Evolutionary conservation across 1,140 invertebrate species (phyloP), one percentile per base, ranked within the genome.

Genomic region (Dinoponera quadriceps): DNA sequence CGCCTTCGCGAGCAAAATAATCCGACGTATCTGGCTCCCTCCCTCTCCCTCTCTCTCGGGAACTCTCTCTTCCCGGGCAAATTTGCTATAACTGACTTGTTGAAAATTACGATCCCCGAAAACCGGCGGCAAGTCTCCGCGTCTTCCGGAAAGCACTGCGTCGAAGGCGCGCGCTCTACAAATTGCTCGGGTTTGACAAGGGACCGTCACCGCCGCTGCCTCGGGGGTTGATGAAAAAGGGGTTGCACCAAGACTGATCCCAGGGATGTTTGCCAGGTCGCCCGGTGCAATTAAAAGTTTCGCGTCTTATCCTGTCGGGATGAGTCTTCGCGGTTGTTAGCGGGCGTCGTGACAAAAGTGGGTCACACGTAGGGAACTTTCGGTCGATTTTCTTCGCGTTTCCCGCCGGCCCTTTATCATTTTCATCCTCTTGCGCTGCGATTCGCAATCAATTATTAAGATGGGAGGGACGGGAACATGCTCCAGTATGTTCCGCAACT

Each of bases 261-360:
- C 18, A 20, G 44, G n/a, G 14, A 33, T 51, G 57, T 83, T 75
- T 83, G 72, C 18, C 49, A 75, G 78, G 72, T 55, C 57, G 38
- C 54, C 72, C 38, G 29, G 44, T 20, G 57, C 72, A 83, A 83
- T 83, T 83, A 83, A 77, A 75, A 83, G 71, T 83, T 83, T 82
- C 60, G 33, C 60, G 29, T 62, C 81, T 65, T 75, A 63, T 74
- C 25, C 57, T 63, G 62, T 82, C 71, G 33, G 25, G 62, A 18
- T 22, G 29, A 29, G 20, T 25, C 29, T 25, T 74, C 49, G 60
- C 59, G 72, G 60, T 83, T 78, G 33, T 75, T 65, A 44, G 38
- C 59, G 14, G 14, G 49, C 48, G 33, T 49, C 33, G 20, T 5
- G 33, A 63, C 2, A n/a, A 29, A 83, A 77, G 60, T 83, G 22